Percentiles rank a stretch among this genome's conserved stretches.
phyloP scores from a whole-genome alignment of 2,113 vertebrate species.

The Tympanuchus pallidicinctus region DNA sequence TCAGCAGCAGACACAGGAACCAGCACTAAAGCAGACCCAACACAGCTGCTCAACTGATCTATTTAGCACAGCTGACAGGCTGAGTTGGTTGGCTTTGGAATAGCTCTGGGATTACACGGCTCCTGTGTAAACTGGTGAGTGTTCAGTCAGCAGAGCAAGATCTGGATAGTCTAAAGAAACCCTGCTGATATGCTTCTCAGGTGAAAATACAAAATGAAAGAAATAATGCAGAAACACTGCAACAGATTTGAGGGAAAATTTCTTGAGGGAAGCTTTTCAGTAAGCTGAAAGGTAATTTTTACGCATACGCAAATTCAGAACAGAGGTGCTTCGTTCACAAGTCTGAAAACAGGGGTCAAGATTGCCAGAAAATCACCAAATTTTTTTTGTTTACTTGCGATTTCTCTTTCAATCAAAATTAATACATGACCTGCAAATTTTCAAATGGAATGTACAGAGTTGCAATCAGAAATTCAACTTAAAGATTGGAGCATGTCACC shows the following conservation, averaged over 20 bases:
- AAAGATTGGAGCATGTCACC: no score
- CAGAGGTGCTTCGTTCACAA: not conserved
- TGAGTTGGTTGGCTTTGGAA: not conserved
- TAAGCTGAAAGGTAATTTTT: not conserved
- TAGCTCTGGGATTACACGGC: not conserved
- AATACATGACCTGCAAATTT: no score
- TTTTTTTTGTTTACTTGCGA: no score
- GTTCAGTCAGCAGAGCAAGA: not conserved
- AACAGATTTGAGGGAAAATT: not conserved
- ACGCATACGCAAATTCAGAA: not conserved
- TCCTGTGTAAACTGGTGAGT: not conserved
- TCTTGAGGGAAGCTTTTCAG: not conserved
- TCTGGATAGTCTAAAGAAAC: not conserved
- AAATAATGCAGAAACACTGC: not conserved
- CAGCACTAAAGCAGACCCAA: not conserved
- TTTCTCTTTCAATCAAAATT: no score
- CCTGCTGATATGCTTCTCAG: rapidly evolving
- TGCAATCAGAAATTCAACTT: no score
- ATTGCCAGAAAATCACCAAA: no score
- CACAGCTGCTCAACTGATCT: not conserved
- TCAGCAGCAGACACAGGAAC: not conserved
- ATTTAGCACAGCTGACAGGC: not conserved
- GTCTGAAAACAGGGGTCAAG: no score
- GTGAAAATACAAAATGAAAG: not conserved
- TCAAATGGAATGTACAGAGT: no score